These are phyloP conservation scores for Coryphaenoides rupestris DNA, from an alignment of 2,113 vertebrate species.

Conservation along the genomic window DNA sequence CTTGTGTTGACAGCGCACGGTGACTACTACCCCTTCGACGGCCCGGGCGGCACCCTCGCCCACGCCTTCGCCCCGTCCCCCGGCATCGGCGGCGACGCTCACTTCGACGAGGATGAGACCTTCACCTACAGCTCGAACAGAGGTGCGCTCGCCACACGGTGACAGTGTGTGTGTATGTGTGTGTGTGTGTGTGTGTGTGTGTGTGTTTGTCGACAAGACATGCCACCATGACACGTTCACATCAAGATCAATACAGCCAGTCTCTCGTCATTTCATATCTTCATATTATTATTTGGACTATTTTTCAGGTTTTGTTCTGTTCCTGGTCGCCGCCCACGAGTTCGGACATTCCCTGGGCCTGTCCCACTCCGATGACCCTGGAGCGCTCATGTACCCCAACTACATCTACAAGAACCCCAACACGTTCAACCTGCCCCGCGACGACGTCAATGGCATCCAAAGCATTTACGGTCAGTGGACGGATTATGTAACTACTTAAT, in stretches of 20 bases:
- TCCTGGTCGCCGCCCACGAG: slow-evolving; percentile 91
- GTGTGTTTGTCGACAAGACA: too few relatives aligned
- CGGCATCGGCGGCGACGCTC: slow-evolving; percentile 80
- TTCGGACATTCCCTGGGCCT: slow-evolving; percentile 92
- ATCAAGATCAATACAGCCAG: background rate
- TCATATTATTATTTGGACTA: background rate
- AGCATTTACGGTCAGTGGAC: slow-evolving; percentile 82
- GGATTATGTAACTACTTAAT: too few relatives aligned
- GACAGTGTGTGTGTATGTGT: too few relatives aligned
- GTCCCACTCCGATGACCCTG: slow-evolving; percentile 80
- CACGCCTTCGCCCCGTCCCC: slow-evolving; percentile 79
- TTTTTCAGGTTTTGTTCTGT: slow-evolving; percentile 79
- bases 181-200: too few relatives aligned
- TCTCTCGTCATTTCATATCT: too few relatives aligned
- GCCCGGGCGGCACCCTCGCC: slow-evolving; percentile 70
- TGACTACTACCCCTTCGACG: slow-evolving; percentile 82
- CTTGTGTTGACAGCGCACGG: slow-evolving; percentile 69
- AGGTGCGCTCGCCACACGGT: slow-evolving; percentile 39
- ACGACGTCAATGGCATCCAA: slow-evolving; percentile 90
- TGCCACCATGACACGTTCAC: background rate
- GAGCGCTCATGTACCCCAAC: slow-evolving; percentile 86
- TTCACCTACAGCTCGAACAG: slow-evolving; percentile 58
- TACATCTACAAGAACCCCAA: slow-evolving; percentile 76
- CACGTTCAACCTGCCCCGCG: slow-evolving; percentile 77
- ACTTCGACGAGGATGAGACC: slow-evolving; percentile 86